Evolutionary conservation across 2,888 invertebrate genomes (phyloP), one percentile per base, ranked within the genome.

Genomic region (Hemaris fuciformis): DNA sequence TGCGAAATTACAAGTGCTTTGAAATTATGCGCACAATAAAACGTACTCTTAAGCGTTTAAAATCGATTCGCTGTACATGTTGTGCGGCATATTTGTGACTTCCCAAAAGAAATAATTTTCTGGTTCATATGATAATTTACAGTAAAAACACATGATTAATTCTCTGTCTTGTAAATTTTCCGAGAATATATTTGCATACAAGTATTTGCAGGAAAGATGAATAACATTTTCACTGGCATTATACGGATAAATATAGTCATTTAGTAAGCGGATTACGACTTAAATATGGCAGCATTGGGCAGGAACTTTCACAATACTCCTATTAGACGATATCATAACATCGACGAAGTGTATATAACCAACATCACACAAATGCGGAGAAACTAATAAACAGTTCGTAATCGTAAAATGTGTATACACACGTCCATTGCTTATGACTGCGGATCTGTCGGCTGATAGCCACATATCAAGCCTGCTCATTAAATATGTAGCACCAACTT

Each of bases 401-500:
- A 15, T 15, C 15, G 25, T 48, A 18, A 27, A 48, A 48, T 27
- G 15, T 15, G 7, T 48, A 8, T 27, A 48, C n/a, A 38, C 10
- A 10, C 31, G 18, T 18, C 1, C 6, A 31, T 31, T 20, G 2
- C 10, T 2, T 18, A 20, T 53, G 4, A 27, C 27, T 10, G 18
- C 31, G 53, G 10, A 53, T 31, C 53, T 10, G 3, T 31, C 15
- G 13, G 34, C 0, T 31, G 3, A 31, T 53, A 48, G 48, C 27
- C 15, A 27, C 27, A 27, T 34, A 27, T 27, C 2, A 18, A 53
- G 27, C 18, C 10, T 27, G 31, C 31, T 53, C 27, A 53, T 53
- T 53, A 53, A 53, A 53, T 53, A 53, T 53, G 31, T 53, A 45
- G 3, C 43, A 48, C 27, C 27, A 60, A 60, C 60, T 60, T 60